Base-by-base conservation (phyloP, 2,888 invertebrate species). In the Melikaiella ostensackeni region DNA sequence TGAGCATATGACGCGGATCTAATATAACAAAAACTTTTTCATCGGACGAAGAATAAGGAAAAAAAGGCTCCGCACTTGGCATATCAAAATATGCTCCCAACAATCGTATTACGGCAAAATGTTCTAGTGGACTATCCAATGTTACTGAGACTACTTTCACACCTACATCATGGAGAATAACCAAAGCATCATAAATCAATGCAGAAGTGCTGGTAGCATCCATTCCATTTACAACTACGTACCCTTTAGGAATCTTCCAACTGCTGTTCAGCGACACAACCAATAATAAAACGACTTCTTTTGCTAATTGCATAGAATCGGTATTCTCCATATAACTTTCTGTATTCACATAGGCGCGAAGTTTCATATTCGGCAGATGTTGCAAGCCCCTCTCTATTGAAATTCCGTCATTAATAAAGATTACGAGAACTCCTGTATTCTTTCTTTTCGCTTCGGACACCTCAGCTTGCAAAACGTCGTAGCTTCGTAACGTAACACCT, bases 111-210 rank as follows among this genome's bases (percentile, higher is more conserved):
- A 79, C 61, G 1, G 75, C 19, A 57, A 81, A 79, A 66, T 81
- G 81, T 59, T 78, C 75, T 38, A 75, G 8, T 19, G 78, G 75
- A 1, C 81, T 80, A 63, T 80, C 77, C 42, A 81, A 70, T 13
- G 79, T 81, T 0, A 79, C 6, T 13, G 76, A 77, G 3, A 74
- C 55, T 8, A 79, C 76, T 30, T 73, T 62, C 7, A 80, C 74
- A 46, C 46, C 46, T 1, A 46, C 19, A 5, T 46, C 46, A 46
- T 46, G 19, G 19, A 46, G 5, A 19, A 19, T 19, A 46, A 46
- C 19, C 19, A 46, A 46, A 46, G 46, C 5, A 6, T 46, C 46
- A 19, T 1, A 19, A 46, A 46, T 46, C 19, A 46, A 5, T 4
- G 19, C 46, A 19, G 42, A 46, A 19, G 46, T 46, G 6, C 19